Base-by-base conservation (phyloP, 2,888 invertebrate genomes). In the Holacanthella duospinosa region DNA sequence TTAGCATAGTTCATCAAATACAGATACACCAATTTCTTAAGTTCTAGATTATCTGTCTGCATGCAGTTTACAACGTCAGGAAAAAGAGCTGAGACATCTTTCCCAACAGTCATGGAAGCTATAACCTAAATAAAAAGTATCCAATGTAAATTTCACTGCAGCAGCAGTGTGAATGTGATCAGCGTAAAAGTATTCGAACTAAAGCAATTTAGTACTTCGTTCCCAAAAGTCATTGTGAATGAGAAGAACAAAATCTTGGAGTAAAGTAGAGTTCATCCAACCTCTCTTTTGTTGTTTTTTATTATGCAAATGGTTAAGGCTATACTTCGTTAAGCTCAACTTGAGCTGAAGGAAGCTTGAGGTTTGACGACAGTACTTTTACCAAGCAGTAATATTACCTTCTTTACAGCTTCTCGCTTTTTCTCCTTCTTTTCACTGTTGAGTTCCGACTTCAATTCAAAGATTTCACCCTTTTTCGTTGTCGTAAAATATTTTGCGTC, bases 1-100 rank as follows among this genome's bases (percentile, higher is more conserved):
- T 99, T 99, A 61, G 99, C 99, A 79, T 99, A 99, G 79, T 99
- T 99, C 99, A 99, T 99, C 74, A 99, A 80, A 77, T 99, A 99
- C 60, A 99, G 81, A 78, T 99, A 99, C 1, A 99, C 99, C 59
- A 99, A 82, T 76, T 99, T 99, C 80, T 99, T 99, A 73, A 99
- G 79, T 78, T 99, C 99, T 76, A 99, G 81, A 79, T 99, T 99
- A 77, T 99, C 99, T 0, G 99, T 99, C 80, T 99, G 99, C 97
- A 99, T 99, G 78, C 99, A 99, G 80, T 99, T 99, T 29, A 99
- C 96, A 1, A 99, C 99, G 77, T 99, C 99, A 0, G 99, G 97
- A 77, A 99, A 99, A 21, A 99, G 80, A 1, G 97, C 95, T 0
- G 91, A 91, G 0, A 99, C 99, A 84, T 99, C 99, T 82, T 99